Conservation (phyloP, 92 coral and sea anemone genomes). For the Chrysogorgia sp. region DNA sequence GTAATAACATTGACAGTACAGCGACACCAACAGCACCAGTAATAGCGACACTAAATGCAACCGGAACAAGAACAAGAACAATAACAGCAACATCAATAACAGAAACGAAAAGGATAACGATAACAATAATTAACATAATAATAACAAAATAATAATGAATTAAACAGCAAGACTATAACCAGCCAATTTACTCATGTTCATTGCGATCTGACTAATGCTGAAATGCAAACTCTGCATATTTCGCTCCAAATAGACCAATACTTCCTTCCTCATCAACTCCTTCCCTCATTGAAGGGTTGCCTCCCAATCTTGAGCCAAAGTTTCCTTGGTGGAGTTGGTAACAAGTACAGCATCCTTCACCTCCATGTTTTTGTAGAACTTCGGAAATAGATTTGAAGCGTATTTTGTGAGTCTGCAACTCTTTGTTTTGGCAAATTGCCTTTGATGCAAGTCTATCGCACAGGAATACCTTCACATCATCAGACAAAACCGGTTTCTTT, state of each 20-base stretch:
- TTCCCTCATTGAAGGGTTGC: background rate
- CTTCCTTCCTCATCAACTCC: constrained; percentile 6
- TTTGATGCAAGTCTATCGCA: background rate
- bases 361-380: background rate
- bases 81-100: too few species aligned
- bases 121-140: too few species aligned
- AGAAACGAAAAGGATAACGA: too few species aligned
- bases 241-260: constrained; percentile 9
- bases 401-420: background rate
- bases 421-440: constrained; percentile 8
- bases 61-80: too few species aligned
- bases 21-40: too few species aligned
- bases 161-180: too few species aligned
- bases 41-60: too few species aligned
- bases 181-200: constrained; percentile 30
- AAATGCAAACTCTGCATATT: constrained; percentile 32
- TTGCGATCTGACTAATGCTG: constrained; percentile 20
- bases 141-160: too few species aligned
- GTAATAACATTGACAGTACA: too few species aligned
- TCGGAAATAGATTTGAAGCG: constrained; percentile 1
- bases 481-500: constrained; percentile 12
- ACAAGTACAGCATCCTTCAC: background rate
- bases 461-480: constrained; percentile 26
- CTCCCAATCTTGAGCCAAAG: constrained; percentile 7
- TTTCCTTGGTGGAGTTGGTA: background rate